A percentile compares a stretch with the other conserved stretches of the same genome.
phyloP scores from a whole-genome alignment of 2,113 vertebrate species.

The Salvator merianae region DNA sequence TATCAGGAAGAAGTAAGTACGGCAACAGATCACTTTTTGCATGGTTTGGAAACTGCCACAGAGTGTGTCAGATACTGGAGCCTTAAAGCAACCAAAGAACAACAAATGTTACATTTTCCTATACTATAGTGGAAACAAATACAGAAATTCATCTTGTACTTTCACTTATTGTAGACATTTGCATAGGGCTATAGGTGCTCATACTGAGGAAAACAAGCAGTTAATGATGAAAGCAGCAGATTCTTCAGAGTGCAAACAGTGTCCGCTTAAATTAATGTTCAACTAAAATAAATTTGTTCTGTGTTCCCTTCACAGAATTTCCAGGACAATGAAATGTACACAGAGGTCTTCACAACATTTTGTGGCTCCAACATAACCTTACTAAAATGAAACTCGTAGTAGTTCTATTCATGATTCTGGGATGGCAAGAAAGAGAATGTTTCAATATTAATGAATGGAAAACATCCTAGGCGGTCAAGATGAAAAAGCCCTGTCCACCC shows the following conservation, averaged over 20 bases:
- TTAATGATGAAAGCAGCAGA: constrained; percentile 52
- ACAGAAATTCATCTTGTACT: not conserved
- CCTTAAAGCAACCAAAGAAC: not conserved
- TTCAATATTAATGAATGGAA: constrained; percentile 6
- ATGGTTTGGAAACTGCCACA: not conserved
- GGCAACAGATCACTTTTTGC: not conserved
- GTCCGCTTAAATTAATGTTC: constrained; percentile 56
- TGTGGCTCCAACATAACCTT: constrained; percentile 11
- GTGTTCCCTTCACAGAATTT: constrained; percentile 60
- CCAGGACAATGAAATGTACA: constrained; percentile 56
- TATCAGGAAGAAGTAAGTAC: not conserved
- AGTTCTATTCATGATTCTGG: not conserved
- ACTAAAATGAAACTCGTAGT: constrained; percentile 26
- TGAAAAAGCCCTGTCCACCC: not conserved
- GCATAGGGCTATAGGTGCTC: not conserved
- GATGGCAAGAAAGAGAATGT: too few species aligned
- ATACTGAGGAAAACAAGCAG: constrained; percentile 49
- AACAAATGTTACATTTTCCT: not conserved
- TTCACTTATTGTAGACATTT: not conserved
- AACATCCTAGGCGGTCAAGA: not conserved
- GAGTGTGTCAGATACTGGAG: not conserved
- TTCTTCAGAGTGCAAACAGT: constrained; percentile 52
- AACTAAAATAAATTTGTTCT: constrained; percentile 71
- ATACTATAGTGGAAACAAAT: not conserved
- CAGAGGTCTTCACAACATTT: constrained; percentile 48